phyloP scores from a whole-genome alignment of 2,888 invertebrate species.

The Cetonia aurata region DNA sequence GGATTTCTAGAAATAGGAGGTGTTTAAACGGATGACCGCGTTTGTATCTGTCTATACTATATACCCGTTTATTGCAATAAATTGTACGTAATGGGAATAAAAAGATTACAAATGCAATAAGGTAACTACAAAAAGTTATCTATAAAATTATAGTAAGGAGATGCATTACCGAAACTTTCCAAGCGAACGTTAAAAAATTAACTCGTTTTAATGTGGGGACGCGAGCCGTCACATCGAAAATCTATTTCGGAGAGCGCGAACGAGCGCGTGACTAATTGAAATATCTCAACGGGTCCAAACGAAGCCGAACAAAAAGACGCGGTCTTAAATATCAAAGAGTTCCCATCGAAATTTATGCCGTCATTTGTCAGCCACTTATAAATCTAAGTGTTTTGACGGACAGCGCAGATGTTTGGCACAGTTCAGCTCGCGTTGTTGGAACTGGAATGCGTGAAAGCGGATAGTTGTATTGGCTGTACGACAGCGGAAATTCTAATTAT shows the following conservation, averaged over 20 bases:
- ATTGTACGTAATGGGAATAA: too few relatives aligned
- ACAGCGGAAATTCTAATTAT: constrained; percentile 28
- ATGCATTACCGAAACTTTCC: not conserved
- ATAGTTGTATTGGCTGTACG: not conserved
- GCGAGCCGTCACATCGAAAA: constrained; percentile 25
- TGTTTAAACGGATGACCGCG: too few relatives aligned
- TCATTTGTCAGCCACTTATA: constrained; percentile 57
- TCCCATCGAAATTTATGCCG: constrained; percentile 54
- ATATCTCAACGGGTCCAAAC: constrained; percentile 52
- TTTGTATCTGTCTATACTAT: too few relatives aligned
- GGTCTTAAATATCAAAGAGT: constrained; percentile 57
- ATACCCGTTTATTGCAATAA: not conserved
- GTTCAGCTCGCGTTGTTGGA: not conserved
- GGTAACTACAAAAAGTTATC: too few relatives aligned
- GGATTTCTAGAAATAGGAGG: too few relatives aligned
- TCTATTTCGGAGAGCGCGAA: constrained; percentile 52
- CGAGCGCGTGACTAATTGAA: constrained; percentile 62
- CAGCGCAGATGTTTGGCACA: constrained; percentile 47
- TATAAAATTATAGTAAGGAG: too few relatives aligned
- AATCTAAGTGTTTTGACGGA: constrained; percentile 48
- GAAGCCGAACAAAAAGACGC: constrained; percentile 50
- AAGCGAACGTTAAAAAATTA: constrained; percentile 48
- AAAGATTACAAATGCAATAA: too few relatives aligned
- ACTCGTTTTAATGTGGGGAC: constrained; percentile 55
- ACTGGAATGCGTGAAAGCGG: constrained; percentile 15